Conservation (phyloP, 2,113 vertebrate genomes). For the Atlantisia rogersi region DNA sequence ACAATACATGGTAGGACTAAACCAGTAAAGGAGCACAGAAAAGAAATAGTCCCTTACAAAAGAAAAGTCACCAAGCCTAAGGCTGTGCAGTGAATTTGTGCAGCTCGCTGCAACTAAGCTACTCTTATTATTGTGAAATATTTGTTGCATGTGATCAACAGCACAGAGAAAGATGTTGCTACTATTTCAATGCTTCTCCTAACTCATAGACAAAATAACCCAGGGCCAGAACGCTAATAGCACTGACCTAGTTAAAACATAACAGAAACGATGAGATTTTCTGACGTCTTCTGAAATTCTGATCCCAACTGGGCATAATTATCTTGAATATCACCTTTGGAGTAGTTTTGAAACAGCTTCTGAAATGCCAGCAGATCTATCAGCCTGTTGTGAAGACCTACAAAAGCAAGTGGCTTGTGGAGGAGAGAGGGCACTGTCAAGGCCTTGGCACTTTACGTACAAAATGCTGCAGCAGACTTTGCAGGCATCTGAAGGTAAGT, state of each 20-base stretch:
- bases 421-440: background rate
- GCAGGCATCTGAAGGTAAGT: background rate
- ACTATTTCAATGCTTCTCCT: slow-evolving; percentile 5
- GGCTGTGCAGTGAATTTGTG: background rate
- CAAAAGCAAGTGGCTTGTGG: background rate
- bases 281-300: background rate
- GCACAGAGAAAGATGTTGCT: background rate
- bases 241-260: background rate
- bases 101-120: background rate
- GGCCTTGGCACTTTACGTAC: background rate
- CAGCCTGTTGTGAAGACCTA: background rate
- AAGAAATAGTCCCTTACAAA: background rate
- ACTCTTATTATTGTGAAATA: slow-evolving; percentile 24
- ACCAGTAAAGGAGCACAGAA: background rate
- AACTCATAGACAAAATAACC: slow-evolving; percentile 39
- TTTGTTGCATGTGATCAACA: background rate
- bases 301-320: background rate
- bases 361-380: background rate
- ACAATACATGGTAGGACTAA: background rate
- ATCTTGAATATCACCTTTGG: background rate
- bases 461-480: background rate
- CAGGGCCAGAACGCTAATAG: background rate
- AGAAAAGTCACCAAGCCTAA: background rate
- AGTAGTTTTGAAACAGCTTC: background rate
- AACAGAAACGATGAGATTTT: background rate